Evolutionary conservation across 2,797 vertebrate species (phyloP).

Genomic region (Darevskia nairensis): DNA sequence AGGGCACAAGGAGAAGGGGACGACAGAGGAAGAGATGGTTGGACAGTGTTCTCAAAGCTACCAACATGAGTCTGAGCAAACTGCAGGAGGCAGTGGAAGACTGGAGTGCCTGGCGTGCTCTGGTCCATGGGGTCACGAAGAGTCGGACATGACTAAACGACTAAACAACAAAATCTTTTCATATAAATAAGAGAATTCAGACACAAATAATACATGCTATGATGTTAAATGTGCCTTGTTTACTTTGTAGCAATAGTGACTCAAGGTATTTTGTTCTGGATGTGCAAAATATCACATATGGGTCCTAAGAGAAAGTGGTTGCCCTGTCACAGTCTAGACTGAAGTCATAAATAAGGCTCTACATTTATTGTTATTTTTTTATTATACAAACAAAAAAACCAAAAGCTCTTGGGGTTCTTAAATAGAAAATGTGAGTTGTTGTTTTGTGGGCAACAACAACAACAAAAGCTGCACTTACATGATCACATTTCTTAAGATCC

Average conservation of each 20-base stretch:
- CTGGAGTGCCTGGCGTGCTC: too few species aligned
- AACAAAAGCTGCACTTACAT: not conserved
- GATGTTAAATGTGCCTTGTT: not conserved
- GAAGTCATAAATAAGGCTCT: not conserved
- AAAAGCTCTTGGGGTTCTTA: not conserved
- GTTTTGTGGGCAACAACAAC: not conserved
- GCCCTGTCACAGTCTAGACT: not conserved
- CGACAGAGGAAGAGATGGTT: too few species aligned
- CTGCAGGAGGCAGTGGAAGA: too few species aligned
- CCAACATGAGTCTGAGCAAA: too few species aligned
- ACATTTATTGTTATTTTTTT: not conserved
- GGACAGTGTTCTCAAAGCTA: too few species aligned
- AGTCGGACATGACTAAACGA: too few species aligned
- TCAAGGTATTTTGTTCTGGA: not conserved
- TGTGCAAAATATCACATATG: not conserved
- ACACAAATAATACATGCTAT: not conserved
- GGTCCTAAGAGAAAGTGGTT: slow-evolving; percentile 3
- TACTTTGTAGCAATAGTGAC: not conserved
- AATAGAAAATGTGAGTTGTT: not conserved
- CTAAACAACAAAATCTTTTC: not conserved
- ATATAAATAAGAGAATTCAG: not conserved
- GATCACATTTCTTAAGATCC: not conserved
- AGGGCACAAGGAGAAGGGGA: too few species aligned
- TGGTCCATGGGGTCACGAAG: too few species aligned
- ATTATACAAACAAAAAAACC: too few species aligned